Evolutionary conservation across 2,113 vertebrate genomes (phyloP), one percentile per base, ranked within the genome.

Genomic region (Lagopus muta): DNA sequence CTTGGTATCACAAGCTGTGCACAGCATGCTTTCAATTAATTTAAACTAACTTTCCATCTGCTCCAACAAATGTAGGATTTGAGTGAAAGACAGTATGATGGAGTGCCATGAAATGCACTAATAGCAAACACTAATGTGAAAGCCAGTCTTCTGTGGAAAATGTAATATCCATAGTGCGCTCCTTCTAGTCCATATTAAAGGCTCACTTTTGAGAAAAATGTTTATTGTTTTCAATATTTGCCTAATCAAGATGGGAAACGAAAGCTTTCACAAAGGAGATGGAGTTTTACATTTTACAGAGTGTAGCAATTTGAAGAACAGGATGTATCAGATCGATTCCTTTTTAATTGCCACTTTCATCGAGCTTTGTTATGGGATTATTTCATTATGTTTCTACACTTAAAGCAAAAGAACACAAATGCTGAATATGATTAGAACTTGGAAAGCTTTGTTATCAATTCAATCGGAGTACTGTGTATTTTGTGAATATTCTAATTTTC

Each of bases 41-140:
- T 97, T 97, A 97, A 97, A 95, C 96, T 95, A 97, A 97, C 96
- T 97, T 97, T 96, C 97, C 97, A 98, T 97, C 97, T 97, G 97
- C 89, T 97, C 82, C 90, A 71, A 69, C 94, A 96, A 97, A 96
- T 96, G 96, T n/a, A 94, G 95, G 87, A 10, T 96, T 91, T 93
- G 95, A 97, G 87, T 97, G 96, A 97, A 94, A 95, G 97, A 40
- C 95, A 94, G 86, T 25, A 30, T 97, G 97, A 97, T 97, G 95
- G 97, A 97, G 90, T 78, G 93, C 89, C 93, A 83, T 43, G 64
- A 94, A 96, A 94, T 78, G 72, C 38, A 20, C 94, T 97, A 88
- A 89, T 94, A 89, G 95, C 89, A 92, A 94, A 85, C 81, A 38
- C 91, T 96, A 89, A 95, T 93, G 93, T 66, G 88, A 85, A 92